phyloP scores from a whole-genome alignment of 2,113 vertebrate genomes.

The Platycercus adscitus region DNA sequence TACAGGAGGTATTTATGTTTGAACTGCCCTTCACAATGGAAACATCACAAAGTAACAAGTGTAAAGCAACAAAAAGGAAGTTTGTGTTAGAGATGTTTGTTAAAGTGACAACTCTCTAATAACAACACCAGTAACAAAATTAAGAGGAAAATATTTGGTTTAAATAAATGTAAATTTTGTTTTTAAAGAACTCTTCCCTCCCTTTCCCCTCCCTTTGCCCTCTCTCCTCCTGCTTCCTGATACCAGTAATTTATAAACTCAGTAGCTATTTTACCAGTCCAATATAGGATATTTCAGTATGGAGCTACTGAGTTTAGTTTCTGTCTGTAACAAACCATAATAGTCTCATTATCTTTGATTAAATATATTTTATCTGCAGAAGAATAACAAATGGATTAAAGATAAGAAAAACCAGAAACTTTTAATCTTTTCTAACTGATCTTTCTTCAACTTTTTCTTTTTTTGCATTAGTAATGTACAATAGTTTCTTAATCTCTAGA shows the following conservation, averaged over 20 bases:
- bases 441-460: not conserved
- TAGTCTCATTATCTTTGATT: not conserved
- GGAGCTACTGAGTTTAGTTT: not conserved
- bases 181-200: not conserved
- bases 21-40: not conserved
- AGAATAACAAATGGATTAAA: not conserved
- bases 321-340: not conserved
- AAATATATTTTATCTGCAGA: not conserved
- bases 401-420: not conserved
- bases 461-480: not conserved
- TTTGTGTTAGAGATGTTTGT: not conserved
- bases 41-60: not conserved
- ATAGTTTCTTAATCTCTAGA: not conserved
- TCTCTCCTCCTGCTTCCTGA: not conserved
- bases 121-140: not conserved
- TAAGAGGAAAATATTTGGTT: not conserved
- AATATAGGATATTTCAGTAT: not conserved
- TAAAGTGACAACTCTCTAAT: not conserved
- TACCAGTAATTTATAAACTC: not conserved
- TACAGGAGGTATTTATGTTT: not conserved
- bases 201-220: not conserved
- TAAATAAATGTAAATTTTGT: not conserved
- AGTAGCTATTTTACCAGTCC: not conserved
- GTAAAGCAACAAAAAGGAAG: not conserved
- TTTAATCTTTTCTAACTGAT: not conserved